Base-by-base conservation (phyloP, 2,113 vertebrate genomes). In the Haplochromis vanheusdeni region DNA sequence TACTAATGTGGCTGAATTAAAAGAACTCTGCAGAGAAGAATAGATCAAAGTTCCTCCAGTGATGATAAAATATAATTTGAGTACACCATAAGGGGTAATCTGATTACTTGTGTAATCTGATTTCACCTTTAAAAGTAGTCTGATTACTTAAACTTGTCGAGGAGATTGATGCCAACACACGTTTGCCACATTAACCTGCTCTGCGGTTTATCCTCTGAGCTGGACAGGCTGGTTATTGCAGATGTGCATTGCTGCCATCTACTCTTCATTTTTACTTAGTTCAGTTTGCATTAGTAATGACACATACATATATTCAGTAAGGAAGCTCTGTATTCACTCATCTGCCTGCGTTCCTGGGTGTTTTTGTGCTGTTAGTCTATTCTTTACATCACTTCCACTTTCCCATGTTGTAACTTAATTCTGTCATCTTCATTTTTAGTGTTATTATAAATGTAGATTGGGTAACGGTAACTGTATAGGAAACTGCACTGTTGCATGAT, bases 401-500 rank as follows among this genome's bases (percentile, higher is more conserved):
- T 55, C 6, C 54, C 0, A 55, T 26, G 54, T 26, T 55, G 54
- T 55, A 26, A 55, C 6, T 55, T 55, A 55, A 0, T 26, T 55
- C 54, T 55, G 0, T 55, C 54, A 55, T 26, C 21, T 55, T 55
- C 54, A 26, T 52, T 54, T 54, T 54, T 21, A 2, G 51, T 54
- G 0, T 26, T 56, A 56, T 56, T 56, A 26, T 56, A 56, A 56
- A 56, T 56, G 12, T 8, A 0, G 21, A 56, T 56, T 56, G 4
- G 54, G 0, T 56, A 56, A 26, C 0, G 0, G 54, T 56, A 56
- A 0, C 54, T 56, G 54, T 56, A 12, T 26, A 56, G 21, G 21
- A 56, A 56, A 56, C 6, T 56, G 54, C 54, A 14, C 54, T 56
- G 21, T 56, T 56, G 54, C 54, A 56, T 56, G 21, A 56, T 26